phyloP scores from a whole-genome alignment of 2,113 vertebrate genomes.

The Cheilinus undulatus region DNA sequence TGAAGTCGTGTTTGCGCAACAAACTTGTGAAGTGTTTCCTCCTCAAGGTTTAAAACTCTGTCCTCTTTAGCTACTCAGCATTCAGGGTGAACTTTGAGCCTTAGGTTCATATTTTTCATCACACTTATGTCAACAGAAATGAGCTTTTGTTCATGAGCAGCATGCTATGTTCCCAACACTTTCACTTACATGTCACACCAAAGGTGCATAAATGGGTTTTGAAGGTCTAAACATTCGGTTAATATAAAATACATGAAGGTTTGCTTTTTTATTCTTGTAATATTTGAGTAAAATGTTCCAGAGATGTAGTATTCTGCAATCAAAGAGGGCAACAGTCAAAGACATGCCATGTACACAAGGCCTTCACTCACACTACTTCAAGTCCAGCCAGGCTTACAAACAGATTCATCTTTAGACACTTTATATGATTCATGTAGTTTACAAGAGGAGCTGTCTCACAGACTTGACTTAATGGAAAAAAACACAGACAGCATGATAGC shows the following conservation, averaged over 20 bases:
- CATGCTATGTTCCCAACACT: slow-evolving; percentile 10
- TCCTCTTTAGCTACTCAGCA: background rate
- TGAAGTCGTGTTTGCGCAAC: slow-evolving; percentile 38
- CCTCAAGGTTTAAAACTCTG: slow-evolving; percentile 6
- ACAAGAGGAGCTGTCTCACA: too few species aligned
- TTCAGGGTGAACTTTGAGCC: slow-evolving; percentile 1
- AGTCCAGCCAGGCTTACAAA: too few species aligned
- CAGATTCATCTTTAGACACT: too few species aligned
- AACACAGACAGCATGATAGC: too few species aligned
- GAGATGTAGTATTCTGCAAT: too few species aligned
- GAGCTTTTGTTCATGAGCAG: slow-evolving; percentile 4
- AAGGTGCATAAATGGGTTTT: background rate
- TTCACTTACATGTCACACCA: background rate
- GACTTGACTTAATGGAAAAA: too few species aligned
- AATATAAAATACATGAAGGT: background rate
- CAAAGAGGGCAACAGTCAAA: too few species aligned
- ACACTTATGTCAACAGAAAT: background rate
- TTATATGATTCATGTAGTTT: too few species aligned
- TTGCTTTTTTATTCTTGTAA: background rate
- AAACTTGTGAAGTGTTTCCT: slow-evolving; percentile 11
- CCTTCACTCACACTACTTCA: too few species aligned
- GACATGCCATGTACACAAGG: too few species aligned
- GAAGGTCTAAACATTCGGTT: too few species aligned
- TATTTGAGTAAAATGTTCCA: background rate
- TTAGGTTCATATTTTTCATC: slow-evolving; percentile 14